Percentiles rank a stretch among this genome's conserved stretches.
phyloP scores from a whole-genome alignment of 2,888 invertebrate genomes.

The Leptinotarsa juncta region DNA sequence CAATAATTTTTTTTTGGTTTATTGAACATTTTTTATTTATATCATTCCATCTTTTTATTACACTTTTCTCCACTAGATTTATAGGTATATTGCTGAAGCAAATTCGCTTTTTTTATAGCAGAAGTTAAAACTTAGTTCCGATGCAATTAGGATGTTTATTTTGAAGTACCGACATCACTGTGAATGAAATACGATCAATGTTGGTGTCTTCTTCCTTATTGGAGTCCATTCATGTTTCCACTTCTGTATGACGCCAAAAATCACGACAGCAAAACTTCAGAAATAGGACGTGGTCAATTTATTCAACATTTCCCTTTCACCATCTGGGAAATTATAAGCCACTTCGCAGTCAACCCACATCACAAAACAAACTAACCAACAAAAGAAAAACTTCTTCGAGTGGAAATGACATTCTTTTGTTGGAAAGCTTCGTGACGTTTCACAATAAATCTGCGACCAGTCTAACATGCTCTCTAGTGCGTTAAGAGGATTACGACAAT shows the following conservation, averaged over 20 bases:
- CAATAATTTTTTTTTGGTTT: too few species aligned
- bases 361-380: constrained; percentile 8
- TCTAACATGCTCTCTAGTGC: constrained; percentile 8
- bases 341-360: not conserved
- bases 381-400: constrained; percentile 6
- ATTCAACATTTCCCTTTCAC: not conserved
- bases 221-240: too few species aligned
- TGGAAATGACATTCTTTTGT: constrained; percentile 8
- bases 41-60: too few species aligned
- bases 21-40: too few species aligned
- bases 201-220: too few species aligned
- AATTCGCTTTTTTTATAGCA: too few species aligned
- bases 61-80: too few species aligned
- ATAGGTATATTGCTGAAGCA: too few species aligned
- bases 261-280: not conserved
- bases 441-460: constrained; percentile 2
- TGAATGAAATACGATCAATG: too few species aligned
- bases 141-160: too few species aligned
- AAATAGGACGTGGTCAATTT: not conserved
- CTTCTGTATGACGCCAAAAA: not conserved
- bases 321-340: constrained; percentile 2
- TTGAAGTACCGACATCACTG: too few species aligned
- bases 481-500: constrained; percentile 9
- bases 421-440: constrained; percentile 1
- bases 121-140: too few species aligned